Evolutionary conservation across 2,113 vertebrate species (phyloP), one percentile per base, ranked within the genome.

Genomic region (Tautogolabrus adspersus): DNA sequence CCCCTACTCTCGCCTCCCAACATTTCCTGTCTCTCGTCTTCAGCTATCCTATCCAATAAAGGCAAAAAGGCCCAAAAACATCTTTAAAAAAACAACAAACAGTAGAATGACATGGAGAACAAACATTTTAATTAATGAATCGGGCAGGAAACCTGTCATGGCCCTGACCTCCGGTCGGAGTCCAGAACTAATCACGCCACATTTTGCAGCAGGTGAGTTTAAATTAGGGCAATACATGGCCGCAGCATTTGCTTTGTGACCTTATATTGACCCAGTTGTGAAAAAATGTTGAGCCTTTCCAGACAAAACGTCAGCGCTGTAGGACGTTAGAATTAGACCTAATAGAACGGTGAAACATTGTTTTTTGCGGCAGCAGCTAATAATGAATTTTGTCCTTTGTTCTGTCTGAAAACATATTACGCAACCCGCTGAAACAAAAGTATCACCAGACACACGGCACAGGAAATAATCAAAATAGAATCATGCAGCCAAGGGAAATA

Each of bases 391-490:
- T 0, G 1, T 22, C 49, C 64, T 70, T 75, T 79, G 78, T 71
- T 81, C 44, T 8, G 13, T 44, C 23, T 64, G 59, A 81, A 77
- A 82, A n/a, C 9, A 52, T 19, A 49, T 52, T 49, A 75, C 8
- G 21, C 47, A 22, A 77, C 64, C 64, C 57, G 34, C 68, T 55
- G 67, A 58, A 88, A 66, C 34, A 60, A 79, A 51, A 3, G 0
- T 54, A 64, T 75, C 58, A n/a, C 26, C 30, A 26, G 26, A 44
- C 44, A 42, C 62, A 42, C 22, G 2, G 47, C 63, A 64, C 75
- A 77, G 61, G 71, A 82, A 86, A 87, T 82, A 10, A 74, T 80
- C 54, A 47, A 75, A 83, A 74, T 2, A 67, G 22, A 79, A 77
- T 74, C 68, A 80, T 1, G 51, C 46, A 73, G 49, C 63, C 73